A percentile compares a stretch with the other conserved stretches of the same genome.
Conservation (phyloP, 2,113 vertebrate genomes). For the Phocoena sinus region DNA sequence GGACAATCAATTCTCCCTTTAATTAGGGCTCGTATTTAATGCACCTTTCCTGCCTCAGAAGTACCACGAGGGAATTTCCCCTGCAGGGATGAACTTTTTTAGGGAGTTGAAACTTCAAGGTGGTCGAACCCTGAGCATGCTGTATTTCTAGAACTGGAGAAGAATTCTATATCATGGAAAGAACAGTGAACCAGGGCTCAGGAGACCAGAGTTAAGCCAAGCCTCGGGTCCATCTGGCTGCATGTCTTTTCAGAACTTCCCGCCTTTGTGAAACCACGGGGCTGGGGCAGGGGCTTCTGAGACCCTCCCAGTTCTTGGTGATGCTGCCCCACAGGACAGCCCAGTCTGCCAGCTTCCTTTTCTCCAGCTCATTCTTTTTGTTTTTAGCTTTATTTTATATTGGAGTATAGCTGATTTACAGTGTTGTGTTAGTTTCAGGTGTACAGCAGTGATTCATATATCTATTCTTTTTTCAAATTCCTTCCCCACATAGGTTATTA, state of each 20-base stretch:
- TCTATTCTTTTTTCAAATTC: not conserved
- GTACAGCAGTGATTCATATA: not conserved
- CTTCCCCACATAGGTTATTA: not conserved
- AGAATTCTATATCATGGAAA: not conserved
- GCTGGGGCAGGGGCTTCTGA: not conserved
- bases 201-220: not conserved
- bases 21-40: not conserved
- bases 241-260: not conserved
- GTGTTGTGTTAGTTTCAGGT: not conserved
- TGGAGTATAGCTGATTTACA: not conserved
- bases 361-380: not conserved
- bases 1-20: not conserved
- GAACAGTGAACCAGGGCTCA: not conserved
- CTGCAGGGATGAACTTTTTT: not conserved
- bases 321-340: not conserved
- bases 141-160: not conserved
- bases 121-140: not conserved
- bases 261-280: not conserved
- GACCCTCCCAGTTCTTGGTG: not conserved
- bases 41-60: not conserved
- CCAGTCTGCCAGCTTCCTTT: fast-evolving
- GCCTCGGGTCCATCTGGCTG: too few species aligned
- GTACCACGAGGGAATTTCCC: not conserved
- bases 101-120: not conserved
- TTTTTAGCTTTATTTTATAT: not conserved